Evolutionary conservation across 2,888 invertebrate species (phyloP), one percentile per base, ranked within the genome.

Genomic region (Polietes domitor): DNA sequence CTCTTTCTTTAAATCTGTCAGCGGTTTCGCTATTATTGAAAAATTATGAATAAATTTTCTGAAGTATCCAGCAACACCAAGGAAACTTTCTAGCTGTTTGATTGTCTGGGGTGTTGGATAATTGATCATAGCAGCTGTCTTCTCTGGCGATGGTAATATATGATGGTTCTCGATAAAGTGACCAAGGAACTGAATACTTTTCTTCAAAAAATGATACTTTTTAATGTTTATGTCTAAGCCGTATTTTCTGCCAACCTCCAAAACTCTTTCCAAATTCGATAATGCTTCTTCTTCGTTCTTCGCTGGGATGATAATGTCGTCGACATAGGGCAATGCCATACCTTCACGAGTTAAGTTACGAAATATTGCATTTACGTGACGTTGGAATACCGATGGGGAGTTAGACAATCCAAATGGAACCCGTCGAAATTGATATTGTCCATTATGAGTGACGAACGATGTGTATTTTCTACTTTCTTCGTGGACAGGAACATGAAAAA

Each of bases 321-420:
- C 86, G 0, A 87, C 55, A 17, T 86, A 86, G 5, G 84, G 77
- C 17, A 87, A 24, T 3, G 85, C 77, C 0, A 82, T 80, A 37
- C 81, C 78, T 43, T 63, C 58, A 0, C 53, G 70, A 10, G 86
- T 81, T 15, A 85, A 15, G 0, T 85, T 72, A 6, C 84, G 74
- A 80, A 87, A 86, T 50, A 86, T 82, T 28, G 81, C 73, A 26
- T 87, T 88, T 4, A 89, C 78, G 55, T 86, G 83, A 12, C 87
- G 82, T 58, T 90, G 89, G 65, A 90, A 89, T 0, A 88, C 86
- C 0, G 87, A 77, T 0, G 89, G 89, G 0, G 88, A 89, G 41
- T 89, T 90, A 1, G 85, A 83, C 3, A 92, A 75, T 3, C 92
- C 92, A 88, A 92, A 93, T 0, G 92, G 92, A 61, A 89, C 80